phyloP scores from a whole-genome alignment of 2,797 vertebrate genomes.

The Huso huso region DNA sequence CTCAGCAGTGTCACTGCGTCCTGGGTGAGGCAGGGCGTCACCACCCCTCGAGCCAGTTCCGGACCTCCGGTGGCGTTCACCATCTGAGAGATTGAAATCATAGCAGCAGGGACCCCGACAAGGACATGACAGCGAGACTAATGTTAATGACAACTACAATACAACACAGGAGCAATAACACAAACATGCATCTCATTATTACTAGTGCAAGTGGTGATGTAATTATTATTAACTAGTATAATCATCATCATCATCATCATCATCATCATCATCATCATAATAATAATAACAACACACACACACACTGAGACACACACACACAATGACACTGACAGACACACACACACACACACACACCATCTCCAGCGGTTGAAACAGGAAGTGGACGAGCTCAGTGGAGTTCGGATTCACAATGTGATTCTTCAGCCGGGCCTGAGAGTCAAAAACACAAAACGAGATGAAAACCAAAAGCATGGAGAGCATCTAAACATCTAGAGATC shows the following conservation, averaged over 20 bases:
- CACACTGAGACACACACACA: not conserved
- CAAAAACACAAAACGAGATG: not conserved
- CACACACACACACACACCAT: slow-evolving; percentile 52
- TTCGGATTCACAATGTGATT: slow-evolving; percentile 67
- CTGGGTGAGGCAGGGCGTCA: slow-evolving; percentile 64
- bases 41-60: slow-evolving; percentile 50
- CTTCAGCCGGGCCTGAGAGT: slow-evolving; percentile 64
- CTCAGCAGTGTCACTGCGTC: slow-evolving; percentile 66
- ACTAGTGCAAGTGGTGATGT: too few species aligned
- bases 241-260: too few species aligned
- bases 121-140: too few species aligned
- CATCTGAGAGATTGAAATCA: slow-evolving; percentile 46
- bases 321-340: too few species aligned
- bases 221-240: too few species aligned
- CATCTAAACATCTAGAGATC: too few species aligned
- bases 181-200: too few species aligned
- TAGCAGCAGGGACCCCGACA: not conserved
- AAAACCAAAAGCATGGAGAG: too few species aligned
- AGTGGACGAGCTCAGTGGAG: slow-evolving; percentile 72
- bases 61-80: slow-evolving; percentile 70
- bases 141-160: too few species aligned
- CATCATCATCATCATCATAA: not conserved
- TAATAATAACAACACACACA: too few species aligned
- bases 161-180: too few species aligned
- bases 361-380: slow-evolving; percentile 74